Conservation (phyloP, 2,797 vertebrate genomes). For the Lophius americanus region DNA sequence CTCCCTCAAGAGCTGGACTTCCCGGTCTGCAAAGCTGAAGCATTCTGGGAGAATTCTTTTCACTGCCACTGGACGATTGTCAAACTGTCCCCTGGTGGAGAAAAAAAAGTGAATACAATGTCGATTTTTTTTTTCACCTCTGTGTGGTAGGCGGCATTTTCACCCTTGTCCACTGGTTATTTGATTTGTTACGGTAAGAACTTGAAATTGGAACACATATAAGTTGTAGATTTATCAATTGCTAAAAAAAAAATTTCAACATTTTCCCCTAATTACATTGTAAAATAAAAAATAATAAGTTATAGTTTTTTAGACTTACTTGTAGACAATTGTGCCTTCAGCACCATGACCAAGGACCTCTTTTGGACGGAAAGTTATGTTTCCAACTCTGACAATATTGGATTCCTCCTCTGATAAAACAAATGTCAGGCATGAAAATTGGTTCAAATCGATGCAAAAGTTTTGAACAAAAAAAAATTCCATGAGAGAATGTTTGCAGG, state of each 20-base stretch:
- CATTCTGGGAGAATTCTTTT: constrained; percentile 98
- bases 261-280: no score
- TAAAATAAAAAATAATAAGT: neutral
- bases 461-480: neutral
- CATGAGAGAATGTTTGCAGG: neutral
- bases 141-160: no score
- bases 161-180: no score
- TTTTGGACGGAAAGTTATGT: constrained; percentile 92
- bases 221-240: no score
- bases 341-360: constrained; percentile 95
- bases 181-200: no score
- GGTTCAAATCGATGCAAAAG: neutral
- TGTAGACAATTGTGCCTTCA: constrained; percentile 98
- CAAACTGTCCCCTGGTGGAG: constrained; percentile 91
- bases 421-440: constrained; percentile 5
- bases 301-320: constrained; percentile 74
- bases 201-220: no score
- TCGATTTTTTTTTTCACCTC: neutral
- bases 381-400: constrained; percentile 87
- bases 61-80: constrained; percentile 92
- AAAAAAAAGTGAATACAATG: constrained; percentile 6
- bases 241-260: no score
- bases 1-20: constrained; percentile 94
- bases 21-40: constrained; percentile 96
- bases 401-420: constrained; percentile 85